Percentiles rank a stretch among this genome's conserved stretches.
These are phyloP conservation scores for Pseudomugil gertrudae DNA, from an alignment of 2,797 vertebrate species.

Conservation along the genomic window DNA sequence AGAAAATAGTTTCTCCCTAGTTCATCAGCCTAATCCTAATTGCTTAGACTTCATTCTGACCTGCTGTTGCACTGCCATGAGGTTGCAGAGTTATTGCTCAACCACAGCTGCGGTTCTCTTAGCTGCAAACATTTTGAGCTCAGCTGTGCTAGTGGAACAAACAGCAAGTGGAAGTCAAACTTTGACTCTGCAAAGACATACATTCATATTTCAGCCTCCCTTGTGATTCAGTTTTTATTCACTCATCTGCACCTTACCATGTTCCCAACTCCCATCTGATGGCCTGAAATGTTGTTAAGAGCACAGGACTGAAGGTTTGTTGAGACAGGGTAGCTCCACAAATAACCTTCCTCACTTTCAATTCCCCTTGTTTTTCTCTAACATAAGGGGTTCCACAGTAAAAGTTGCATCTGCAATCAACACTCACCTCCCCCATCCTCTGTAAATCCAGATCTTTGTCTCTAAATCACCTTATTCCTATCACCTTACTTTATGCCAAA, in stretches of 20 bases:
- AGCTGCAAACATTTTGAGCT: neutral
- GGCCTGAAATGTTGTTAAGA: conserved; percentile 46
- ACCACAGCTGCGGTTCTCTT: conserved; percentile 15
- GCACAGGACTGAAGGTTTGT: conserved; percentile 29
- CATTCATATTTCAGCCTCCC: conserved; percentile 5
- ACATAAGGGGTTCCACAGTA: conserved; percentile 33
- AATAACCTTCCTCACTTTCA: conserved; percentile 53
- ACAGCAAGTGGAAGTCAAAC: neutral
- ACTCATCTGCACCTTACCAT: conserved; percentile 9
- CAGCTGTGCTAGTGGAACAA: neutral
- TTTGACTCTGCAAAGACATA: neutral
- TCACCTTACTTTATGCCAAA: conserved; percentile 36
- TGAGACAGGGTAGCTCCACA: conserved; percentile 49
- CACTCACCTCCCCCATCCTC: conserved; percentile 28
- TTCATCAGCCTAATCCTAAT: conserved; percentile 1
- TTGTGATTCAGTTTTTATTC: neutral
- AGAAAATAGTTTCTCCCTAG: too few species aligned
- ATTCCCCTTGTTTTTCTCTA: conserved; percentile 40
- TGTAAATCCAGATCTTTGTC: conserved; percentile 47
- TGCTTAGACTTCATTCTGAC: neutral
- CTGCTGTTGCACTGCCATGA: conserved; percentile 2
- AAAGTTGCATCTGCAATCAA: conserved; percentile 52
- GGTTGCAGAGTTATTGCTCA: conserved; percentile 22
- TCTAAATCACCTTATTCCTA: conserved; percentile 36
- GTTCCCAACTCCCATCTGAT: conserved; percentile 17